Conservation (phyloP, 2,888 invertebrate genomes). For the Drosophila pegasa region DNA sequence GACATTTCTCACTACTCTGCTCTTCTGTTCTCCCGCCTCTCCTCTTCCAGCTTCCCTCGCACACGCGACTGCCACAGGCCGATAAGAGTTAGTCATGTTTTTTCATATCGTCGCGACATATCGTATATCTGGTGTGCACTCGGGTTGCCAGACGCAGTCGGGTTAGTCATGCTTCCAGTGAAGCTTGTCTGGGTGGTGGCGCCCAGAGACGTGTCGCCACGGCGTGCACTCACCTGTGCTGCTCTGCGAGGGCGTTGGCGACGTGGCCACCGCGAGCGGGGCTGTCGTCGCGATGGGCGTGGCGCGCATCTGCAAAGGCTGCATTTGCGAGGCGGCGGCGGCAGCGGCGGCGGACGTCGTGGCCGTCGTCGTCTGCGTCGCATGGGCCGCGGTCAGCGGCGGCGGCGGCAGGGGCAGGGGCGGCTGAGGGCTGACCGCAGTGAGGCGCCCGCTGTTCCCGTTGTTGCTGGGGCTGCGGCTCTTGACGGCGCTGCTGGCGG, state of each 20-base stretch:
- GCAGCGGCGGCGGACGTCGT: constrained; percentile 2
- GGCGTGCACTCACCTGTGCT: constrained; percentile 86
- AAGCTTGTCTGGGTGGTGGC: too few relatives aligned
- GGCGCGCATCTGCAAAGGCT: constrained; percentile 54
- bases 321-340: constrained; percentile 38
- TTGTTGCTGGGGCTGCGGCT: constrained; percentile 51
- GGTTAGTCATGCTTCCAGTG: too few relatives aligned
- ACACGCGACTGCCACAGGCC: too few relatives aligned
- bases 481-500: constrained; percentile 23
- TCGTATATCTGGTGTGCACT: not conserved
- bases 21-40: not conserved
- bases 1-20: not conserved
- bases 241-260: constrained; percentile 89
- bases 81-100: not conserved
- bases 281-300: constrained; percentile 55
- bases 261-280: constrained; percentile 84
- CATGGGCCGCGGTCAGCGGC: too few relatives aligned
- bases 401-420: constrained; percentile 8
- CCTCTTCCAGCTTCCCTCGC: not conserved
- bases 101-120: not conserved
- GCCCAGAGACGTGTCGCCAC: too few relatives aligned
- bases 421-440: constrained; percentile 53
- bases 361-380: too few relatives aligned
- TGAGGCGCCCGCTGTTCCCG: constrained; percentile 32
- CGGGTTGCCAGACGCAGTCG: too few relatives aligned